Evolutionary conservation across 2,113 vertebrate genomes (phyloP), one percentile per base, ranked within the genome.

Genomic region (Corythornis cristatus): DNA sequence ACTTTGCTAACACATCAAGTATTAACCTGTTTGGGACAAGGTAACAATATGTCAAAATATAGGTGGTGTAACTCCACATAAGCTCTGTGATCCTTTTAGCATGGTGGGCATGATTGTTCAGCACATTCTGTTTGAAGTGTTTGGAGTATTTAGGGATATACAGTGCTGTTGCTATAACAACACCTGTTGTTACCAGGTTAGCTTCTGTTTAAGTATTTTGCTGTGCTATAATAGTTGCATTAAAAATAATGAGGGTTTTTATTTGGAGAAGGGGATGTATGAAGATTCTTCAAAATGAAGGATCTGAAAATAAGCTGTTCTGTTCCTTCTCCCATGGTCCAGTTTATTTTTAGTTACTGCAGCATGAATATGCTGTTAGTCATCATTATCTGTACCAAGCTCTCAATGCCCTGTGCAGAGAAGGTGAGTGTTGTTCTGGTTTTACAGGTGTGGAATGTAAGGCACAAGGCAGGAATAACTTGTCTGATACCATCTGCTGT

Each of bases 261-360:
- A 43, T 84, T 78, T 91, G 60, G 75, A 82, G 54, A 57, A 46
- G 53, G 74, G 56, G 51, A 74, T 80, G 58, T 8, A 25, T 86
- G 83, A 56, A 18, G 54, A 90, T 58, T 85, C 33, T 29, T 88
- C 50, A 91, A 15, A 82, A 81, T 67, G 73, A 77, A 83, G 42
- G 85, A 66, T 56, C 43, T 90, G 85, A 61, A 89, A 82, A 81
- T 56, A 54, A 89, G 81, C n/a, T 81, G 12, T 61, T 82, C 45
- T 77, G 2, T 73, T 67, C 56, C 51, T 95, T 87, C 62, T 64
- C 78, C 78, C 67, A 48, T 67, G 18, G 62, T 71, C 15, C 46
- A 53, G 19, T 51, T 89, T 93, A 88, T 96, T 95, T 95, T 94
- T 96, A 92, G 84, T 62, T 48, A 15, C 37, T 86, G 82, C 83